Conservation (phyloP, 2,888 invertebrate genomes). For the Pseudoips prasinana region DNA sequence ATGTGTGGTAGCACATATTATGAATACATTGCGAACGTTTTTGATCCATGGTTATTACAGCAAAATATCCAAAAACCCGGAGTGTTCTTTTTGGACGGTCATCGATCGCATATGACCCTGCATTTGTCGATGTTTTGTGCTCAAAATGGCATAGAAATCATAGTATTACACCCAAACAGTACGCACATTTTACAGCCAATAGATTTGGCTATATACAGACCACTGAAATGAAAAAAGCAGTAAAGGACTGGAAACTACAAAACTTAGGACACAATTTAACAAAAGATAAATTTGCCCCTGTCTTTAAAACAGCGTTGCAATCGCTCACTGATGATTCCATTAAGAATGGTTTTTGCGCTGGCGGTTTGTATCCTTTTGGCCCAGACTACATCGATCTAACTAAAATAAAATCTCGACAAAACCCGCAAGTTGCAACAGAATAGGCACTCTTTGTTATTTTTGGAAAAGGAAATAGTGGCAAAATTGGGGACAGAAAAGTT, state of each 20-base stretch:
- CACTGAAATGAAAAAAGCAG: slow-evolving; percentile 25
- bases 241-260: slow-evolving; percentile 24
- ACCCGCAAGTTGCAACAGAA: slow-evolving; percentile 5
- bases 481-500: slow-evolving; percentile 21
- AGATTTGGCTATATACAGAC: slow-evolving; percentile 13
- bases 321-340: slow-evolving; percentile 14
- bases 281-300: slow-evolving; percentile 29
- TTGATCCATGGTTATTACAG: slow-evolving; percentile 35
- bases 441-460: slow-evolving; percentile 14
- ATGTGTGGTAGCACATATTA: slow-evolving; percentile 44
- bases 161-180: slow-evolving; percentile 10
- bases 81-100: slow-evolving; percentile 32
- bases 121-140: slow-evolving; percentile 31
- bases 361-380: slow-evolving; percentile 31
- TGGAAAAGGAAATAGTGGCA: slow-evolving; percentile 23
- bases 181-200: slow-evolving; percentile 22
- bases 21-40: slow-evolving; percentile 45
- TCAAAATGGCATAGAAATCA: slow-evolving; percentile 27
- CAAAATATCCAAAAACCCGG: slow-evolving; percentile 28
- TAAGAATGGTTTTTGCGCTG: slow-evolving; percentile 29
- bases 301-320: slow-evolving; percentile 22
- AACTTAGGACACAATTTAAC: slow-evolving; percentile 16
- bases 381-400: slow-evolving; percentile 27
- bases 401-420: slow-evolving; percentile 21
- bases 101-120: slow-evolving; percentile 29